Evolutionary conservation across 2,888 invertebrate species (phyloP), one percentile per base, ranked within the genome.

Genomic region (Neoaliturus tenellus): DNA sequence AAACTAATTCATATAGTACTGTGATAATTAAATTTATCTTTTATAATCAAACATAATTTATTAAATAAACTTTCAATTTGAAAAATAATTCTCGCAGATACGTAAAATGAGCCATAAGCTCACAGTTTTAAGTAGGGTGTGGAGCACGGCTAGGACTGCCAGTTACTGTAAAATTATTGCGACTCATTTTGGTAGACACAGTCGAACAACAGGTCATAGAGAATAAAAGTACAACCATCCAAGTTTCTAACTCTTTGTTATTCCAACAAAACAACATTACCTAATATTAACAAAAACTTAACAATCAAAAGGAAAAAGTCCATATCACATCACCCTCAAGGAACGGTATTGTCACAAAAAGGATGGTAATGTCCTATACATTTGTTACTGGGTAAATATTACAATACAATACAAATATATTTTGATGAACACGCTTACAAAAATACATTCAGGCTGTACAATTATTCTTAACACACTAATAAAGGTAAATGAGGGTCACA

Each of bases 271-370:
- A 78, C 78, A 78, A 78, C 78, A 78, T 55, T 78, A 78, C 55
- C 48, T 78, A 78, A 48, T 78, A 78, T 78, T 78, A 78, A 78
- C 78, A 78, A 78, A 78, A 78, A 78, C 78, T 78, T 78, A 78
- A 78, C 78, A 78, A 78, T 78, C 55, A 55, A 78, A 78, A 78
- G 78, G 55, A 78, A 78, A 78, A 78, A 28, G 78, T 78, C 78
- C 78, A 78, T 35, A n/a, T 51, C 33, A n/a, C 51, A 28, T 78
- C 78, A 78, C 33, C 55, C 78, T 28, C 78, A 78, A 78, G 78
- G 78, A 78, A 78, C 78, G 35, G 78, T 78, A 78, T 78, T 78
- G 78, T 78, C 78, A 55, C 55, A 33, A 20, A 78, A 33, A 78
- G 78, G 78, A 78, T 78, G 78, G 78, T 78, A 78, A 55, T 78